These are phyloP conservation scores for Coleophora flavipennella DNA, from an alignment of 2,888 invertebrate species.

Conservation along the genomic window DNA sequence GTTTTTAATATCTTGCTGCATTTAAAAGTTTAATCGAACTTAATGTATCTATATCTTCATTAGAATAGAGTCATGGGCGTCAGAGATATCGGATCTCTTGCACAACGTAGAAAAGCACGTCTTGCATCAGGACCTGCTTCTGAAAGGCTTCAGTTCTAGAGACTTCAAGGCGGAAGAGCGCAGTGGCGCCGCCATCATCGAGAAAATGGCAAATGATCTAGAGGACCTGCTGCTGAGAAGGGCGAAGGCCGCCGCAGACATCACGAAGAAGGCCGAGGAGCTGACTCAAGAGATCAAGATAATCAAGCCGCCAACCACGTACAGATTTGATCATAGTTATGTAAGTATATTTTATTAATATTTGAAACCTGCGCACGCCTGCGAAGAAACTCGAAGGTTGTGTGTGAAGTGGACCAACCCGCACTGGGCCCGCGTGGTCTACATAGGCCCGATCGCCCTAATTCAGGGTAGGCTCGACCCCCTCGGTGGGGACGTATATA, in stretches of 20 bases:
- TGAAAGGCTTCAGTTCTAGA: constrained; percentile 32
- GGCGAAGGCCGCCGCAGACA: constrained; percentile 43
- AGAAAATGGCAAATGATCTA: constrained; percentile 38
- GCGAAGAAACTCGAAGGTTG: too few species aligned
- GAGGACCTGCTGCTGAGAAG: constrained; percentile 40
- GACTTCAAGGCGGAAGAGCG: constrained; percentile 39
- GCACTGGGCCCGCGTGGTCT: too few species aligned
- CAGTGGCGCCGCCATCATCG: constrained; percentile 46
- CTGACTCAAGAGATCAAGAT: constrained; percentile 2
- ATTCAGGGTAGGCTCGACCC: too few species aligned
- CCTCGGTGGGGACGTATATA: too few species aligned
- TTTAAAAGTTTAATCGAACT: neutral
- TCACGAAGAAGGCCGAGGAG: constrained; percentile 38
- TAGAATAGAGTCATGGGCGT: constrained; percentile 53
- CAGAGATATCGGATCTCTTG: constrained; percentile 39
- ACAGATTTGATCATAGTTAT: constrained; percentile 43
- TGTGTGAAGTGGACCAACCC: too few species aligned
- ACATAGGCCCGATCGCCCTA: too few species aligned
- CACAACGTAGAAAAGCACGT: constrained; percentile 38
- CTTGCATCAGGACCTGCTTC: constrained; percentile 38
- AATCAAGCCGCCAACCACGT: constrained; percentile 26
- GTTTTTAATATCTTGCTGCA: too few species aligned
- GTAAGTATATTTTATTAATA: constrained; percentile 29
- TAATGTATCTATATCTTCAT: neutral
- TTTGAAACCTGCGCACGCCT: too few species aligned